phyloP scores from a whole-genome alignment of 1,140 invertebrate species.

The Zaprionus gabonicus region DNA sequence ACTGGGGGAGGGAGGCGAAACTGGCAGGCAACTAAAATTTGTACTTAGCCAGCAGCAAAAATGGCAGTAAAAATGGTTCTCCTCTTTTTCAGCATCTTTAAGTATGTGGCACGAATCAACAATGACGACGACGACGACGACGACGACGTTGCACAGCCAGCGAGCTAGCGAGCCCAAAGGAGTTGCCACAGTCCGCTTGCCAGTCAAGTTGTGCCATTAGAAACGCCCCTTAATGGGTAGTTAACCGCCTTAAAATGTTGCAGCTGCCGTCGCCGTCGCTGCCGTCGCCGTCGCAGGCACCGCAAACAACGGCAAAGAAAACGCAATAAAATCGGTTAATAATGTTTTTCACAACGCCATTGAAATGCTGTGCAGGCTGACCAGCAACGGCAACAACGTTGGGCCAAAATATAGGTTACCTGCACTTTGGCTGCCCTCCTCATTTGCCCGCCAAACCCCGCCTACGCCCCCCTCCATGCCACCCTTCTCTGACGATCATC shows the following conservation, averaged over 20 bases:
- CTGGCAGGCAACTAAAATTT: conserved; percentile 65
- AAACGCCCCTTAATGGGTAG: conserved; percentile 81
- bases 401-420: conserved; percentile 77
- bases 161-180: conserved; percentile 45
- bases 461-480: not conserved
- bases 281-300: conserved; percentile 24
- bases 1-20: conserved; percentile 36
- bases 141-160: conserved; percentile 8
- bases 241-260: conserved; percentile 79
- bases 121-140: conserved; percentile 40
- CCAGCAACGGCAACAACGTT: conserved; percentile 46
- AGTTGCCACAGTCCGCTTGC: conserved; percentile 38
- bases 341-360: conserved; percentile 82
- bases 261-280: conserved; percentile 33
- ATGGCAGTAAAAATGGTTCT: conserved; percentile 70
- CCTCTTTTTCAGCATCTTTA: conserved; percentile 47
- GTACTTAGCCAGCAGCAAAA: conserved; percentile 72
- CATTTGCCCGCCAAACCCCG: not conserved
- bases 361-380: conserved; percentile 56
- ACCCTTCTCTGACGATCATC: conserved; percentile 45
- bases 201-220: conserved; percentile 69
- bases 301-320: conserved; percentile 29
- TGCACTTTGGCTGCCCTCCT: conserved; percentile 41
- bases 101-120: conserved; percentile 63
- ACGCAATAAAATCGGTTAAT: conserved; percentile 81